Evolutionary conservation across 2,113 vertebrate genomes (phyloP).

Genomic region (Mesoclemmys tuberculata): DNA sequence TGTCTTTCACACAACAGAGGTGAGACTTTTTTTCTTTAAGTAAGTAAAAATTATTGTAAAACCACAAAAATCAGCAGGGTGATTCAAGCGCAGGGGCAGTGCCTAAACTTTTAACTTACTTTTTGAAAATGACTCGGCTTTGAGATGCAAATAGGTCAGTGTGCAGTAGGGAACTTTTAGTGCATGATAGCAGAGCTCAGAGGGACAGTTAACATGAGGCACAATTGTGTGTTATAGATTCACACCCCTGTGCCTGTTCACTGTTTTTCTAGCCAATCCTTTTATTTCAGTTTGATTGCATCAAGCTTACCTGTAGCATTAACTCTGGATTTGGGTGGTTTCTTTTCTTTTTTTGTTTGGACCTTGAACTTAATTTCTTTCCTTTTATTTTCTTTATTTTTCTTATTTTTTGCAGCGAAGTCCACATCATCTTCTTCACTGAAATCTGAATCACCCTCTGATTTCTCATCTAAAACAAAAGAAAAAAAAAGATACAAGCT

Average conservation of each 20-base stretch:
- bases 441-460: conserved; percentile 80
- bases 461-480: conserved; percentile 71
- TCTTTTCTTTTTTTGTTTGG: conserved; percentile 70
- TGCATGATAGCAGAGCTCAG: not conserved
- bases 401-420: conserved; percentile 72
- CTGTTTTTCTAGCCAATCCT: not conserved
- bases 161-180: not conserved
- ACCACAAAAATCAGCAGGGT: not conserved
- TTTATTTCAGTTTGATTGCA: not conserved
- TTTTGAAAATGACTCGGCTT: not conserved
- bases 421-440: conserved; percentile 81
- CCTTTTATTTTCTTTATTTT: conserved; percentile 56
- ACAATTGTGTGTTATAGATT: not conserved
- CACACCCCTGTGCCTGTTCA: not conserved
- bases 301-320: conserved; percentile 51
- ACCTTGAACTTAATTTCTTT: conserved; percentile 49
- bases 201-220: not conserved
- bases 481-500: not conserved
- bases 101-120: not conserved
- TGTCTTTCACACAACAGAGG: not conserved
- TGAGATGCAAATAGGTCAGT: not conserved
- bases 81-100: not conserved
- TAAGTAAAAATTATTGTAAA: not conserved
- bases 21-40: not conserved
- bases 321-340: conserved; percentile 15